These are phyloP conservation scores for Anthoscopus minutus DNA, from an alignment of 2,113 vertebrate species.

Conservation along the genomic window DNA sequence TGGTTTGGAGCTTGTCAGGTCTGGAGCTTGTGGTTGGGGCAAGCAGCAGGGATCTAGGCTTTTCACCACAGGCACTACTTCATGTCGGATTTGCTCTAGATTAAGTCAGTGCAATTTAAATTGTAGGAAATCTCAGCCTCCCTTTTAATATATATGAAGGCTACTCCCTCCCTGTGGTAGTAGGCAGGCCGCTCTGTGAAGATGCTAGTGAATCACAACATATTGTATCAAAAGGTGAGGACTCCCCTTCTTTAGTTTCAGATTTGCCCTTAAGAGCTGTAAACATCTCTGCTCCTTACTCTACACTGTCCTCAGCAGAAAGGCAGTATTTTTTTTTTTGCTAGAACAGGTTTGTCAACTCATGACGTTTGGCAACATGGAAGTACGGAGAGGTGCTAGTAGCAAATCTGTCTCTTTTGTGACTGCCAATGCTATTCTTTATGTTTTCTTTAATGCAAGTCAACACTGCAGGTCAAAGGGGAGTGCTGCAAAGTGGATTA, in stretches of 20 bases:
- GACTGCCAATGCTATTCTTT: not conserved
- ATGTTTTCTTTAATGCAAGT: not conserved
- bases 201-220: not conserved
- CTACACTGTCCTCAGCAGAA: not conserved
- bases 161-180: not conserved
- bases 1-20: not conserved
- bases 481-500: not conserved
- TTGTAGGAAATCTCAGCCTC: not conserved
- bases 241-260: not conserved
- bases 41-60: not conserved
- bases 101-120: not conserved
- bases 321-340: not conserved
- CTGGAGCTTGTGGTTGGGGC: not conserved
- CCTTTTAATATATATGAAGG: not conserved
- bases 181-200: not conserved
- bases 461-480: not conserved
- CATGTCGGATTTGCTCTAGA: not conserved
- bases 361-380: not conserved
- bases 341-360: not conserved
- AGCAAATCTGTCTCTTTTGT: not conserved
- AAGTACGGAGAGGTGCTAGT: not conserved
- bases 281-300: not conserved
- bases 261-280: not conserved
- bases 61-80: not conserved
- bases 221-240: not conserved